Evolutionary conservation across 92 coral and sea anemone genomes (phyloP), one percentile per base, ranked within the genome.

Genomic region (Phenganax marumi): DNA sequence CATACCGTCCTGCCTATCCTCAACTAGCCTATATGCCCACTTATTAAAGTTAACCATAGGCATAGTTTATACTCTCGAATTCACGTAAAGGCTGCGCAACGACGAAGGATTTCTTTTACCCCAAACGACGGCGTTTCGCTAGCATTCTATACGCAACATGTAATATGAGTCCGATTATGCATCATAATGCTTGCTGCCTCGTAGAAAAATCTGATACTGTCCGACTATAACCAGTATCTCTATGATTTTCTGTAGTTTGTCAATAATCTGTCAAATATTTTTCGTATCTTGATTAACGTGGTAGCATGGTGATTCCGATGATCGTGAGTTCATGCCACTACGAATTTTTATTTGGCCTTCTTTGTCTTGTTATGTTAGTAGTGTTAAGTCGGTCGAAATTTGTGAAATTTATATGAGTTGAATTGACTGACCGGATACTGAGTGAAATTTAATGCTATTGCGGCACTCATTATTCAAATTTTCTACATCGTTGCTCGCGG

Each of bases 11-110:
- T 87, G 89, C 10, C 90, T 80, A 70, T 94, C 98, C 79, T 94
- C 98, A 22, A 94, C 98, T 17, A 94, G 92, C 79, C 90, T 93
- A 88, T 94, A 94, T 19, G 62, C 23, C 57, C 73, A 50, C 26
- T 78, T 78, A 12, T 46, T 50, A 62, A 78, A 50, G 18, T 63
- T 78, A 16, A 78, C 83, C 8, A 78, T 72, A 10, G 83, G 83
- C 83, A 78, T 78, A 21, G 13, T 33, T 33, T 21, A 60, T 10
- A 17, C 12, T 8, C 17, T 21, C 10, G 64, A 52, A 19, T 55
- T 52, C 62, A 22, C 52, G 61, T 51, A 25, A 24, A 72, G 13
- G 50, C 14, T 25, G 17, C 8, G 18, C 12, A 25, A 66, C 23
- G 43, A 33, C 39, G 49, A n/a, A 64, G 16, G 5, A 25, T 25